phyloP scores from a whole-genome alignment of 2,797 vertebrate species.

The Tympanoctomys barrerae region DNA sequence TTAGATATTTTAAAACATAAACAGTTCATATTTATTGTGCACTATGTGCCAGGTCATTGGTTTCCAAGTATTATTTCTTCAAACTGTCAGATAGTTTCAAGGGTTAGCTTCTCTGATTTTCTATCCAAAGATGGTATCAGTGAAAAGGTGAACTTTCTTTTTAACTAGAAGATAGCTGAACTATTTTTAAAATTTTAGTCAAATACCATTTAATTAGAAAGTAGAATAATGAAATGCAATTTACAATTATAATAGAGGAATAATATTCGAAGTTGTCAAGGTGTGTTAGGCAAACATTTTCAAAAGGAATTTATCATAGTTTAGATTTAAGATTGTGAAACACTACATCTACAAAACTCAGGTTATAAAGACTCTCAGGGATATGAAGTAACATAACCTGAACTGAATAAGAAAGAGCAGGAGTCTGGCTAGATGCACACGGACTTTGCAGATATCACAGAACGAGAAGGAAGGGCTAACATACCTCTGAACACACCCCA shows the following conservation, averaged over 20 bases:
- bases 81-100: background rate
- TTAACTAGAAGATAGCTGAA: background rate
- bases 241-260: conserved; percentile 17
- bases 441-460: background rate
- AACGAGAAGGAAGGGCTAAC: background rate
- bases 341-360: background rate
- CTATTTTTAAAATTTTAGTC: background rate
- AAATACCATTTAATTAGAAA: conserved; percentile 36
- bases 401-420: background rate
- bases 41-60: background rate
- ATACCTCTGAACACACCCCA: background rate
- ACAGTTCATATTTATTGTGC: background rate
- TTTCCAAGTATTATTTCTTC: background rate
- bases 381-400: background rate
- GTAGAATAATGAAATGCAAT: background rate
- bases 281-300: background rate
- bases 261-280: conserved; percentile 8
- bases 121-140: background rate
- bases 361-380: background rate
- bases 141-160: background rate
- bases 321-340: background rate
- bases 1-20: background rate
- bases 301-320: background rate
- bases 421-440: background rate
- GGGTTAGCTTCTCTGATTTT: background rate